Conservation (phyloP, 2,797 vertebrate genomes). For the Loriculus beryllinus region DNA sequence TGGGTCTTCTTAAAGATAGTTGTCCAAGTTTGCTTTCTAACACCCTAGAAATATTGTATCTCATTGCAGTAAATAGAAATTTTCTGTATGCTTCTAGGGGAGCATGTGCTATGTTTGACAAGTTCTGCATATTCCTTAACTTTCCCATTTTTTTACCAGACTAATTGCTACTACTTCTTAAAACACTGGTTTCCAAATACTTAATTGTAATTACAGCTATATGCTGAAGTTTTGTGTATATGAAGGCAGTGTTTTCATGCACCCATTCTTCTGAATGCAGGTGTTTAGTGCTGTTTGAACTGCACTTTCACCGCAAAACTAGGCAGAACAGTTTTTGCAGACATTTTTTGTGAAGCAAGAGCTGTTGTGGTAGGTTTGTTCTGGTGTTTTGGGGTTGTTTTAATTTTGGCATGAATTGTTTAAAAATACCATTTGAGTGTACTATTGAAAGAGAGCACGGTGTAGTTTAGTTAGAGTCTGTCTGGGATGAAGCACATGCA, state of each 20-base stretch:
- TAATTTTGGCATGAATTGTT: not conserved
- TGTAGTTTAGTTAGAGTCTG: not conserved
- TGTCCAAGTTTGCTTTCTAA: not conserved
- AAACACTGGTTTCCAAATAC: not conserved
- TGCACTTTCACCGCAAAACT: not conserved
- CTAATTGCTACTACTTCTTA: not conserved
- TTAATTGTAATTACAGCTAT: not conserved
- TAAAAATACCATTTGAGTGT: fast-evolving
- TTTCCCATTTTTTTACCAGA: not conserved
- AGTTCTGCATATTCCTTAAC: not conserved
- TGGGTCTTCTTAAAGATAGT: not conserved
- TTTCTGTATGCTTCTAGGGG: not conserved
- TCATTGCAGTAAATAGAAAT: not conserved
- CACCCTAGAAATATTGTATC: not conserved
- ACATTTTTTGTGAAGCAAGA: not conserved
- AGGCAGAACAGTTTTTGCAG: not conserved
- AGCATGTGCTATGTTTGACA: not conserved
- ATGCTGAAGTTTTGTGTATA: not conserved
- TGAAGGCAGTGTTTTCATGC: not conserved
- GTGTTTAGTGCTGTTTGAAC: not conserved
- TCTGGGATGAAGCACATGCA: not conserved
- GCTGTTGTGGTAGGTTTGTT: not conserved
- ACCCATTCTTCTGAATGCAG: not conserved
- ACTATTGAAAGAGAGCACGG: not conserved
- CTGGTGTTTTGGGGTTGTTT: not conserved